These are phyloP conservation scores for Chironomus striatipennis DNA, from an alignment of 1,140 invertebrate genomes.

Conservation along the genomic window DNA sequence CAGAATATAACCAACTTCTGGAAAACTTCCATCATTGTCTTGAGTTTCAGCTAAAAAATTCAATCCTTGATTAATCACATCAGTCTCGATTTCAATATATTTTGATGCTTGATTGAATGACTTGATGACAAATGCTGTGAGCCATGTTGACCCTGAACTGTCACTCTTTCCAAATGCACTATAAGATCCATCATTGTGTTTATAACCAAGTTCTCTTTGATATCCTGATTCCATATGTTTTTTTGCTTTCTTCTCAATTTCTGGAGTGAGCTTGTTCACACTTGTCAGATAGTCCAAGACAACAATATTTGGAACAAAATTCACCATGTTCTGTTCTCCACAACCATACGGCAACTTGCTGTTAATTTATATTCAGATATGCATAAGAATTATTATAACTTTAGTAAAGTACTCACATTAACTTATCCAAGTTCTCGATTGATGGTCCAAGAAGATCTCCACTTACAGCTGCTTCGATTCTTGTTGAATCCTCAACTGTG, in stretches of 20 bases:
- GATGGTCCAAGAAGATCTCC: constrained; percentile 63
- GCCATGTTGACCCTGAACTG: constrained; percentile 80
- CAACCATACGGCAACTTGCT: constrained; percentile 74
- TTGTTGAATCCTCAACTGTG: constrained; percentile 54
- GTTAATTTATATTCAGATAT: no score
- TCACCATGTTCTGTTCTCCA: constrained; percentile 92
- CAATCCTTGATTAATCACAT: constrained; percentile 62
- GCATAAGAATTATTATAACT: no score
- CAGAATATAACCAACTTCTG: constrained; percentile 63
- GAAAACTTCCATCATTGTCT: constrained; percentile 72
- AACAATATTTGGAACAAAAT: constrained; percentile 85
- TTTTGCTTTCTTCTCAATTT: constrained; percentile 61
- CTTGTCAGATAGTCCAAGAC: constrained; percentile 61
- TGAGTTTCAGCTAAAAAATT: constrained; percentile 74
- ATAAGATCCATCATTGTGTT: constrained; percentile 85
- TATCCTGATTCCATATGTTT: constrained; percentile 78
- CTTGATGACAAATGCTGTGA: constrained; percentile 88
- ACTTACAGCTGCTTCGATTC: constrained; percentile 58
- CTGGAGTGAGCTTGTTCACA: constrained; percentile 37
- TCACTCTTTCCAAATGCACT: constrained; percentile 83
- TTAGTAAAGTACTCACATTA: constrained; percentile 43
- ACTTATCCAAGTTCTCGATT: constrained; percentile 56
- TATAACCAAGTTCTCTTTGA: constrained; percentile 87
- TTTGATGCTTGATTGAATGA: constrained; percentile 73
- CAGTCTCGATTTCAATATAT: constrained; percentile 70